Evolutionary conservation across 2,113 vertebrate species (phyloP), one percentile per base, ranked within the genome.

Genomic region (Perca flavescens): DNA sequence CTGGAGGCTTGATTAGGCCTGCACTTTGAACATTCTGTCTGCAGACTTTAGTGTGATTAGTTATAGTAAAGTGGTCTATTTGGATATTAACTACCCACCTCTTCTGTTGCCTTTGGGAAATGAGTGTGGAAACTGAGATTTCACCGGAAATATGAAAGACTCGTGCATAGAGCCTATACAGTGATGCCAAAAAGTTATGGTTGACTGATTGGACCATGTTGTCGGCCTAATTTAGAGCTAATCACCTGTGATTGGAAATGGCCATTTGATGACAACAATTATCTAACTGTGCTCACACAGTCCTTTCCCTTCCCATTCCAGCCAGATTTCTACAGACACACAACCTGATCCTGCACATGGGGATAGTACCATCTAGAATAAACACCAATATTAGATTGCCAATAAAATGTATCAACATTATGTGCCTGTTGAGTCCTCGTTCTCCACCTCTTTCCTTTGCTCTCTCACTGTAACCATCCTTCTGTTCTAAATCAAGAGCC

Each of bases 211-310:
- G 56, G 16, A 67, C 77, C 57, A 36, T 65, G 66, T 22, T 60
- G 47, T 71, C 12, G 19, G 68, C 58, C 52, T 86, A 86, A 86
- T 88, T 82, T n/a, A 61, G 36, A 77, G 54, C 77, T 65, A 84
- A 84, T 89, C 65, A 80, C 74, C 72, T 84, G 74, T 58, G 75
- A 79, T 65, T 62, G 36, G 40, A 83, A 82, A 90, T 78, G 70
- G 12, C 68, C 71, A 66, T 81, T 90, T 75, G 47, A 87, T 84
- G 78, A 75, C 63, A 67, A 67, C 50, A 70, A 68, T 90, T 65
- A 88, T 74, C 50, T n/a, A 58, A 71, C 74, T 60, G 66, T 31
- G 58, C 67, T 74, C 14, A 62, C n/a, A 17, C 15, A 10, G 28
- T 82, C 17, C 16, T 54, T 72, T 61, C 34, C 53, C 75, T 54